These are phyloP conservation scores for Neosalanx taihuensis DNA, from an alignment of 2,797 vertebrate genomes.

Conservation along the genomic window DNA sequence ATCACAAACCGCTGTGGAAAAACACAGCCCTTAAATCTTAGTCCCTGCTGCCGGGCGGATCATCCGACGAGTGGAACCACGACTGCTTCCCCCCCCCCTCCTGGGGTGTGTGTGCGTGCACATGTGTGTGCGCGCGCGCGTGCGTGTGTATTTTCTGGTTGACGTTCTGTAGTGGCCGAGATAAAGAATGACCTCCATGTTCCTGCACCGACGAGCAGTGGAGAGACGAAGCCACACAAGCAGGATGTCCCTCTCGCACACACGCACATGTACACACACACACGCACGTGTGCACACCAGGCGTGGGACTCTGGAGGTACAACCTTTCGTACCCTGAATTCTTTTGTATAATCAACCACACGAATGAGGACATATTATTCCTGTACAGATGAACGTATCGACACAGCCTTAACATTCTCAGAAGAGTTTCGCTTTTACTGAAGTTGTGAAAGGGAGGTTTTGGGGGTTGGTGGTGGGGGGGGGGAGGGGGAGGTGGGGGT, in stretches of 20 bases:
- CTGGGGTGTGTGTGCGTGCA: constrained; percentile 6
- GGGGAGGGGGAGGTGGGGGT: background rate
- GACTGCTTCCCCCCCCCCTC: constrained; percentile 34
- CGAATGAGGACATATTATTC: constrained; percentile 39
- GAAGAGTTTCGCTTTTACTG: constrained; percentile 37
- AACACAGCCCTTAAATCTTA: constrained; percentile 62
- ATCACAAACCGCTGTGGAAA: constrained; percentile 94
- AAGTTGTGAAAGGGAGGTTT: constrained; percentile 14
- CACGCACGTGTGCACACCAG: constrained; percentile 24
- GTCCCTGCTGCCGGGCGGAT: constrained; percentile 36
- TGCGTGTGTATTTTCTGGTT: background rate
- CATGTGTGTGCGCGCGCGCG: background rate
- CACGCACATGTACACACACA: background rate
- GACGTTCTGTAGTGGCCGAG: constrained; percentile 19
- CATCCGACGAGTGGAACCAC: constrained; percentile 34
- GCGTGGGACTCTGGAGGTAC: constrained; percentile 39
- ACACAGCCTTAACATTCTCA: constrained; percentile 63
- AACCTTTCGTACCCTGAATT: constrained; percentile 53
- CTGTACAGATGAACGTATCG: constrained; percentile 57
- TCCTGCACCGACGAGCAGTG: constrained; percentile 37
- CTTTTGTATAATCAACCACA: constrained; percentile 42
- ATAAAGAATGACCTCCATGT: constrained; percentile 48
- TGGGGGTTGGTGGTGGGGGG: constrained; percentile 12
- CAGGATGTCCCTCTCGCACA: constrained; percentile 29
- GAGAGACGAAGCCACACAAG: constrained; percentile 26